Base-by-base conservation (phyloP, 23 tunicate genomes). In the Trididemnum nubilum region DNA sequence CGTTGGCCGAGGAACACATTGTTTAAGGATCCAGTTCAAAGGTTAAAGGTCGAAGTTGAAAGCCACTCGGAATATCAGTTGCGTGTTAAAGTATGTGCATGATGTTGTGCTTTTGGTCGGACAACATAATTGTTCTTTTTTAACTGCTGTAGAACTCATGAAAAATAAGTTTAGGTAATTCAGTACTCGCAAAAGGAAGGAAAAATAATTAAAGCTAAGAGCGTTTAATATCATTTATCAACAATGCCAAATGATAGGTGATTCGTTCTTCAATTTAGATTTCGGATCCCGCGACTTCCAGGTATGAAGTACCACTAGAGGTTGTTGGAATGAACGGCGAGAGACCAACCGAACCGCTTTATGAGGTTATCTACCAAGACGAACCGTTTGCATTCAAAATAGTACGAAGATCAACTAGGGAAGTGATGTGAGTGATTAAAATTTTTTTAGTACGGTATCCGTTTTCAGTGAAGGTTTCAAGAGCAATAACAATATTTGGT, bases 241-340 rank as follows among this genome's bases (percentile, higher is more conserved):
- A n/a, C n/a, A n/a, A n/a, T n/a, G n/a, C n/a, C n/a, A n/a, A n/a
- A n/a, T n/a, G n/a, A n/a, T n/a, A n/a, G n/a, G n/a, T n/a, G n/a
- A n/a, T n/a, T n/a, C n/a, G n/a, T n/a, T n/a, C n/a, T n/a, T 21
- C 25, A 12, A 26, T 38, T 23, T 73, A 83, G 87, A 83, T 83
- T 35, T 83, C 87, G 22, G 87, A 83, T 36, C 60, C 73, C 2
- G 61, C 58, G 3, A 49, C 31, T 66, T 3, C 49, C 0, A 79
- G 96, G 31, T 90, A 84, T 60, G 89, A 90, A 63, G 96, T 90
- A 71, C 96, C 96, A 15, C 24, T 90, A 65, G 0, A 23, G 0
- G 34, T 79, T 23, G 77, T 49, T 34, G 87, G 85, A 29, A 76
- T 27, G 0, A 64, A 34, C 7, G 50, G 57, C 0, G 27, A 36